phyloP scores from a whole-genome alignment of 2,888 invertebrate species.

The Thera obeliscata region DNA sequence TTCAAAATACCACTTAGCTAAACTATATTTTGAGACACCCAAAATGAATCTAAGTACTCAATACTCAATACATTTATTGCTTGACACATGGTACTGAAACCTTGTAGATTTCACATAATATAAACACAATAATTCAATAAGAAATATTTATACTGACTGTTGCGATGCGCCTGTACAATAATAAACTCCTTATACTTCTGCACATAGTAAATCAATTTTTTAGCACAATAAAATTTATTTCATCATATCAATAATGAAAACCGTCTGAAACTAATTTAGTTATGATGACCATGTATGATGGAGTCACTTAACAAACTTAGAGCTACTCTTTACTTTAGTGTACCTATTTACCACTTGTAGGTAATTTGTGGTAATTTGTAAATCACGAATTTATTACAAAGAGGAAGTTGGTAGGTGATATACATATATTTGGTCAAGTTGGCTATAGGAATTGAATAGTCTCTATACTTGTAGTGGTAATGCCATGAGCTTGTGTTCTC shows the following conservation, averaged over 20 bases:
- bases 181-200: neutral
- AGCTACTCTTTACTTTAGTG: neutral
- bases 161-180: neutral
- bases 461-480: too few relatives aligned
- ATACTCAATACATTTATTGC: too few relatives aligned
- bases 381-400: neutral
- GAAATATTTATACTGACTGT: neutral
- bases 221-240: neutral
- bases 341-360: too few relatives aligned
- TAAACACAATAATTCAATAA: too few relatives aligned
- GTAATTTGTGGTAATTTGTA: neutral
- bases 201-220: neutral
- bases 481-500: too few relatives aligned
- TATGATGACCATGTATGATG: neutral
- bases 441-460: too few relatives aligned
- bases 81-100: too few relatives aligned
- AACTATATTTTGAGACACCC: too few relatives aligned
- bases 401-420: neutral
- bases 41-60: too few relatives aligned
- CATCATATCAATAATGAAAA: neutral
- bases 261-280: slow-evolving; percentile 5
- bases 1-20: too few relatives aligned
- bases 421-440: too few relatives aligned
- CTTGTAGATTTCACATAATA: too few relatives aligned
- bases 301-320: neutral